Conservation (phyloP, 2,797 vertebrate genomes). For the Chloroceryle amazona region DNA sequence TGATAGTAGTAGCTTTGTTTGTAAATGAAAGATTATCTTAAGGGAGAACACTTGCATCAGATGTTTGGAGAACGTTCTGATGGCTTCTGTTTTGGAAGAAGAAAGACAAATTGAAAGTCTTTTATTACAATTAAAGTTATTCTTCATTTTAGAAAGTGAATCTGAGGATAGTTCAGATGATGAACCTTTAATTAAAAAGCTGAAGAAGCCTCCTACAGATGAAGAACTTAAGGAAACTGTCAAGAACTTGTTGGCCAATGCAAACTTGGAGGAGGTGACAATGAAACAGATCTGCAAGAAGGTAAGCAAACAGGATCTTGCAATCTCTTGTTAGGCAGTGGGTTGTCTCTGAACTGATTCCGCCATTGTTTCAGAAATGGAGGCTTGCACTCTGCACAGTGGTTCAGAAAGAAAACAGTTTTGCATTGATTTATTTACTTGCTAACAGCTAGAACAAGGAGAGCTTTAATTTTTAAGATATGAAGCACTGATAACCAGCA, state of each 20-base stretch:
- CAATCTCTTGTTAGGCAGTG: background rate
- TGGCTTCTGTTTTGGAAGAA: background rate
- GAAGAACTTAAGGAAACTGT: conserved; percentile 92
- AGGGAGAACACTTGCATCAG: background rate
- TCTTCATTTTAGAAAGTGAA: conserved; percentile 81
- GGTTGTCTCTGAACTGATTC: background rate
- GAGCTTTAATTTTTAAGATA: background rate
- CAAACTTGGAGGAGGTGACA: conserved; percentile 94
- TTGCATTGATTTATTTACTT: background rate
- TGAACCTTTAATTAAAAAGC: conserved; percentile 93
- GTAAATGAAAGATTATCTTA: background rate
- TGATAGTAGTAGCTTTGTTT: background rate
- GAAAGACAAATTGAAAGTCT: background rate
- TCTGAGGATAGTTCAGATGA: conserved; percentile 93
- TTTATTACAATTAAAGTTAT: background rate
- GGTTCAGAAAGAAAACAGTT: background rate
- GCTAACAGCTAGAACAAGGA: background rate
- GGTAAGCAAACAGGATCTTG: conserved; percentile 74
- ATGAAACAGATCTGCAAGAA: conserved; percentile 97
- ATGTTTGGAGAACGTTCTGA: background rate
- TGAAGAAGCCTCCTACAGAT: conserved; percentile 91
- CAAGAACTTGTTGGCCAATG: conserved; percentile 88
- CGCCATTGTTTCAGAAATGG: background rate
- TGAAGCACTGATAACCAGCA: background rate
- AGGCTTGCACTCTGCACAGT: background rate